A percentile compares a stretch with the other conserved stretches of the same genome.
These are phyloP conservation scores for Criorhina ranunculi DNA, from an alignment of 2,888 invertebrate genomes.

Conservation along the genomic window DNA sequence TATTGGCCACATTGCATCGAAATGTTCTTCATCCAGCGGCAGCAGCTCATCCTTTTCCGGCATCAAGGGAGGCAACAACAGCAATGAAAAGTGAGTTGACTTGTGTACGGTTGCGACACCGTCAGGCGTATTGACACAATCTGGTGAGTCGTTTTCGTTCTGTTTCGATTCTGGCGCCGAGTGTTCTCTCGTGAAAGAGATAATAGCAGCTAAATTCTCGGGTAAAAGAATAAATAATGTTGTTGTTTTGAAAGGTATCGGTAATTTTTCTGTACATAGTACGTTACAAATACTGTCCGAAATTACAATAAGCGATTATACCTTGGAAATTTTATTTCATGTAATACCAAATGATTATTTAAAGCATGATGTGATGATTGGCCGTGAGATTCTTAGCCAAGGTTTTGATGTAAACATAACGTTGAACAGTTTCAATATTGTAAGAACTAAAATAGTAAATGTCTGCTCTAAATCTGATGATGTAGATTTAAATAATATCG, in stretches of 20 bases:
- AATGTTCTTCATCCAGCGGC: too few relatives aligned
- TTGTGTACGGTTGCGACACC: slow-evolving; percentile 61
- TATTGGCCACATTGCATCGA: too few relatives aligned
- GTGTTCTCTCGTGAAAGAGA: slow-evolving; percentile 12
- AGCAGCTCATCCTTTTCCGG: too few relatives aligned
- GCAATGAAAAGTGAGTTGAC: slow-evolving; percentile 54
- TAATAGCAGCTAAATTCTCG: slow-evolving; percentile 41
- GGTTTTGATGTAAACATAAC: neutral
- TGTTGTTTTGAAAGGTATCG: slow-evolving; percentile 61
- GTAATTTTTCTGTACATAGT: slow-evolving; percentile 37
- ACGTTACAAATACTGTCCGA: slow-evolving; percentile 3
- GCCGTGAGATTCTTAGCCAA: slow-evolving; percentile 10
- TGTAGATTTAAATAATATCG: neutral
- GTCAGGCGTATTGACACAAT: slow-evolving; percentile 18
- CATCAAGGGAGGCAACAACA: neutral
- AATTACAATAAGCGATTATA: neutral
- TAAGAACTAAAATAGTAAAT: neutral
- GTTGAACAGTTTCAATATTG: neutral
- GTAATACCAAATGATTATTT: neutral
- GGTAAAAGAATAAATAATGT: slow-evolving; percentile 57
- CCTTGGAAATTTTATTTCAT: slow-evolving; percentile 13
- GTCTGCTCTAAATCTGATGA: too few relatives aligned
- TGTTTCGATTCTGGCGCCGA: slow-evolving; percentile 13
- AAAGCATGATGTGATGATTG: slow-evolving; percentile 9
- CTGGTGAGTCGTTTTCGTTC: slow-evolving; percentile 13